These are phyloP conservation scores for Apotomis capreana DNA, from an alignment of 2,888 invertebrate genomes.

Conservation along the genomic window DNA sequence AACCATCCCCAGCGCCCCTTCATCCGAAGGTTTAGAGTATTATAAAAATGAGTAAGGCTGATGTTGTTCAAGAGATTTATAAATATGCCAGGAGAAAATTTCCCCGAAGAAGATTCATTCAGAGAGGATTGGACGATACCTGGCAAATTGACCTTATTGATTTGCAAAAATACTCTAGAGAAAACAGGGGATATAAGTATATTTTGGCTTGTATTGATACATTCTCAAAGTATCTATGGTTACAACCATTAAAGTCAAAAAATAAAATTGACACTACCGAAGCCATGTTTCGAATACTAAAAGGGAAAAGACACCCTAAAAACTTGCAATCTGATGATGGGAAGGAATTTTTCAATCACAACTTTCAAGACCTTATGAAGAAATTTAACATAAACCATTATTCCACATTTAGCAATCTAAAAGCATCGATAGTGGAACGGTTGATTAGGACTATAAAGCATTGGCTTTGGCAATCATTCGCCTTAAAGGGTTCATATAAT, in stretches of 20 bases:
- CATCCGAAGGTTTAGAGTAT: neutral
- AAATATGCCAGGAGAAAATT: slow-evolving; percentile 50
- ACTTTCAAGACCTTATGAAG: no score
- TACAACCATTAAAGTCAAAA: neutral
- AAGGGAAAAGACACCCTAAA: no score
- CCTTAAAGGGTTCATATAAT: no score
- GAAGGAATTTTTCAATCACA: no score
- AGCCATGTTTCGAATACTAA: no score
- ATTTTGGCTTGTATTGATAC: slow-evolving; percentile 18
- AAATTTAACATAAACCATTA: no score
- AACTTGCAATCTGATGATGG: no score
- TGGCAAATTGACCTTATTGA: slow-evolving; percentile 19
- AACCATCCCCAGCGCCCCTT: neutral
- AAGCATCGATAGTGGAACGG: no score
- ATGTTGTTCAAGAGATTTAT: slow-evolving; percentile 26
- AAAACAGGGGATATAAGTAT: neutral
- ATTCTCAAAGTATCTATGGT: slow-evolving; percentile 13
- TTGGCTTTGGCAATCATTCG: no score
- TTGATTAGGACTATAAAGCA: no score
- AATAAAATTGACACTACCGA: no score
- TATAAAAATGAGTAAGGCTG: slow-evolving; percentile 18
- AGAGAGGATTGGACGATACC: slow-evolving; percentile 1
- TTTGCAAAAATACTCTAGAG: slow-evolving; percentile 14
- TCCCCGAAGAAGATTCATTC: slow-evolving; percentile 45
- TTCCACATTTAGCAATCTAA: no score